Evolutionary conservation across 2,888 invertebrate genomes (phyloP).

Genomic region (Sesia bembeciformis): DNA sequence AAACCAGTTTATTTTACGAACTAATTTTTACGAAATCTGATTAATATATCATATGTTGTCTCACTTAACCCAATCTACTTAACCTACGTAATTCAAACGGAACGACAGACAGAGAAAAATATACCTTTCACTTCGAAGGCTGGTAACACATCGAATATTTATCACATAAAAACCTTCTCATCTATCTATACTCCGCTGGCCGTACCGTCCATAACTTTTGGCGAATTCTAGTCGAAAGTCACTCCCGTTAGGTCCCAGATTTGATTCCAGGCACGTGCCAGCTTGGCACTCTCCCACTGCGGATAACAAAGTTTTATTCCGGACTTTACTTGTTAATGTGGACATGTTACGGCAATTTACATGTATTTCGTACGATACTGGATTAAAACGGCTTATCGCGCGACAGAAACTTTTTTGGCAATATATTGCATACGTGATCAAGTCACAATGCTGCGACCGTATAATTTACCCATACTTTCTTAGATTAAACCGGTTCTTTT

Average conservation of each 20-base stretch:
- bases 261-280: constrained; percentile 20
- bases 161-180: background rate
- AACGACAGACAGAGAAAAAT: background rate
- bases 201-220: background rate
- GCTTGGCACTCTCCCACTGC: constrained; percentile 14
- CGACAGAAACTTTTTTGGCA: no score
- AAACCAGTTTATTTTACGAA: no score
- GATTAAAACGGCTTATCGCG: constrained; percentile 9
- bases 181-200: background rate
- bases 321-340: constrained; percentile 14
- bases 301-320: constrained; percentile 25
- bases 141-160: background rate
- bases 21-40: no score
- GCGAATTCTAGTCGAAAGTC: background rate
- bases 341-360: background rate
- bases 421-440: no score
- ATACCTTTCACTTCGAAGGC: background rate
- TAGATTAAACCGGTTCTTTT: no score
- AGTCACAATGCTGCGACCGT: no score
- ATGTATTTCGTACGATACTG: constrained; percentile 2
- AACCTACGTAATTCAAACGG: no score
- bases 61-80: no score
- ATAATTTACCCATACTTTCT: no score
- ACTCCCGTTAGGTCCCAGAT: background rate
- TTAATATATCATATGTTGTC: no score